Evolutionary conservation across 35 echinoderm and acorn worm species (phyloP).

Genomic region (Acanthaster planci): DNA sequence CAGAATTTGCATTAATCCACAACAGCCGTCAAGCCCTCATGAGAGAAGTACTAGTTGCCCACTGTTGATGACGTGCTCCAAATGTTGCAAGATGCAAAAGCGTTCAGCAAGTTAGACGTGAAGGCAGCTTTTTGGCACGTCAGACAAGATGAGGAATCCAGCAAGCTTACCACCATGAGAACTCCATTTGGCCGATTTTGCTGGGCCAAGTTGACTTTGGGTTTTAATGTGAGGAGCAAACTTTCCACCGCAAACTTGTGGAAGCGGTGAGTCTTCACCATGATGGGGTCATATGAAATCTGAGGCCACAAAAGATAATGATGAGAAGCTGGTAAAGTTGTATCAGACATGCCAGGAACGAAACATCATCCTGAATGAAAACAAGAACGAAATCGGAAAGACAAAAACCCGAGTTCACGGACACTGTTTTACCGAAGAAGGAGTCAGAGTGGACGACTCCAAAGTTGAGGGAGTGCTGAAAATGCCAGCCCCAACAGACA

Average conservation of each 20-base stretch:
- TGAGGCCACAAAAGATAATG: conserved; percentile 56
- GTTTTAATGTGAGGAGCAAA: conserved; percentile 14
- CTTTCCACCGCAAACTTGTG: conserved; percentile 53
- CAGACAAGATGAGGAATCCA: conserved; percentile 34
- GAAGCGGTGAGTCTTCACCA: conserved; percentile 47
- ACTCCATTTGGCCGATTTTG: conserved; percentile 55
- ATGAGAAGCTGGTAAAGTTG: conserved; percentile 41
- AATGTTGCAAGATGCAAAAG: conserved; percentile 38
- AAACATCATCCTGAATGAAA: conserved; percentile 53
- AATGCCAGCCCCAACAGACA: conserved; percentile 40
- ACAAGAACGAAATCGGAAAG: conserved; percentile 53
- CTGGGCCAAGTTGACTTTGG: conserved; percentile 42
- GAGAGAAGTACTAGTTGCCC: conserved; percentile 40
- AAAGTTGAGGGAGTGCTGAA: conserved; percentile 59
- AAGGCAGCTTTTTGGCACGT: conserved; percentile 53
- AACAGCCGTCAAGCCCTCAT: conserved; percentile 61
- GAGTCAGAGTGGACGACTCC: background rate
- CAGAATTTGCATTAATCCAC: conserved; percentile 60
- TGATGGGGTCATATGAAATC: conserved; percentile 46
- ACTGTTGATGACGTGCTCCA: conserved; percentile 48
- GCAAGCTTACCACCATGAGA: conserved; percentile 59
- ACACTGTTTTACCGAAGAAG: conserved; percentile 30
- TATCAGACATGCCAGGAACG: conserved; percentile 46
- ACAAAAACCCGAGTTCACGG: conserved; percentile 42
- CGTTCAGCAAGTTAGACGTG: conserved; percentile 48